Evolutionary conservation across 1,140 invertebrate genomes (phyloP), one percentile per base, ranked within the genome.

Genomic region (Pogonomyrmex barbatus): DNA sequence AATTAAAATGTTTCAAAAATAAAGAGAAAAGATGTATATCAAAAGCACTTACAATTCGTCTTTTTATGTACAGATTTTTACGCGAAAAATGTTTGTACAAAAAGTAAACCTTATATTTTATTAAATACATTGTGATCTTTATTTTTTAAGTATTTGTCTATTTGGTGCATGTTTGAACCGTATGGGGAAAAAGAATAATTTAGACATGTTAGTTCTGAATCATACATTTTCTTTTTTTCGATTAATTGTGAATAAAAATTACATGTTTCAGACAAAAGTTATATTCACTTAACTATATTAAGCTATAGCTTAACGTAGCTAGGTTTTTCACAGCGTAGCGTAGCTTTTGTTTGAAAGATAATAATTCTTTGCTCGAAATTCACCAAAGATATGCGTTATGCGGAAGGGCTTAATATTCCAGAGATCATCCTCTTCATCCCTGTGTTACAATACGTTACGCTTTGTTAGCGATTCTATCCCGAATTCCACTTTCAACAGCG

Each of bases 401-500:
- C 42, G 30, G 33, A 68, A 68, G 10, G 42, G 65, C 65, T 47
- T 50, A 52, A 30, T 39, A 33, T 36, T 24, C n/a, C n/a, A n/a
- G 10, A 58, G 42, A 60, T 3, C 3, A 4, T 54, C 10, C 50
- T 39, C 17, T 54, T 33, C 8, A 52, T 45, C 45, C 8, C 39
- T 39, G 9, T 54, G 30, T 73, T 36, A 60, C 5, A 76, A 45
- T 33, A 36, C 14, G 65, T 65, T 36, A 8, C 9, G 24, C 62
- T 56, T 33, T 70, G 30, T 33, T 45, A 58, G 33, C 50, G 65
- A 33, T n/a, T 45, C 17, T 62, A 36, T 36, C n/a, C 14, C 24
- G 56, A 62, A 62, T 52, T 45, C 33, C 56, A 9, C 36, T 63
- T 71, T 56, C 78, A 70, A 30, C 36, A 14, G 45, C n/a, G n/a